These are phyloP conservation scores for Whitmania pigra DNA, from an alignment of 1,140 invertebrate genomes.

Conservation along the genomic window DNA sequence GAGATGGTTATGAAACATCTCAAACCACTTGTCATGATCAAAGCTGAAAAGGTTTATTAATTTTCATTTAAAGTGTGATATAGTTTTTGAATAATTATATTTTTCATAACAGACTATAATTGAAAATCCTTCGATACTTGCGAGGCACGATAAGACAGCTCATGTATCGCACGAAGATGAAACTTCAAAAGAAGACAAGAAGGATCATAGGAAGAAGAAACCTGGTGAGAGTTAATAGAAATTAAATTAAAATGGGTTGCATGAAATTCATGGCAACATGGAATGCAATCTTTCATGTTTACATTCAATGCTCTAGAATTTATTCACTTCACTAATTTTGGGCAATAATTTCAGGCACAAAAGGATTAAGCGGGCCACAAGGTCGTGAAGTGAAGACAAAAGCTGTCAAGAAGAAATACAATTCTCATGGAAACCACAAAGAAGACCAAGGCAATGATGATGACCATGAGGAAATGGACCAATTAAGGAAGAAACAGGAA, in stretches of 20 bases:
- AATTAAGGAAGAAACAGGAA: conserved; percentile 36
- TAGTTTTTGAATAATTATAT: background rate
- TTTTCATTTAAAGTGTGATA: background rate
- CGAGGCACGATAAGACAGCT: background rate
- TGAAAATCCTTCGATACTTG: background rate
- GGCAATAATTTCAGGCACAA: background rate
- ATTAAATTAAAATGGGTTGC: conserved; percentile 14
- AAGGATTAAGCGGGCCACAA: conserved; percentile 61
- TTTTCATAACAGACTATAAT: background rate
- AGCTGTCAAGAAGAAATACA: conserved; percentile 60
- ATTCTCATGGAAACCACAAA: conserved; percentile 45
- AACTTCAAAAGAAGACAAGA: conserved; percentile 57
- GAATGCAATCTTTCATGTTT: background rate
- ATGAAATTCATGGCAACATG: background rate
- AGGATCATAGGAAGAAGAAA: conserved; percentile 76
- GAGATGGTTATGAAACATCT: background rate
- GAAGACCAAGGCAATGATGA: conserved; percentile 42
- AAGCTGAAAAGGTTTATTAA: background rate
- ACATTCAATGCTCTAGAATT: background rate
- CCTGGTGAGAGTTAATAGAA: conserved; percentile 37
- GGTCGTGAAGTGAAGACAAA: conserved; percentile 90
- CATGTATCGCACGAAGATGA: conserved; percentile 27
- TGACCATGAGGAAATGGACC: conserved; percentile 37
- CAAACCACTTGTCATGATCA: background rate
- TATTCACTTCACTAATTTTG: background rate